Percentiles rank a stretch among this genome's conserved stretches.
Evolutionary conservation across 2,888 invertebrate species (phyloP).

Genomic region (Mythimna loreyi): DNA sequence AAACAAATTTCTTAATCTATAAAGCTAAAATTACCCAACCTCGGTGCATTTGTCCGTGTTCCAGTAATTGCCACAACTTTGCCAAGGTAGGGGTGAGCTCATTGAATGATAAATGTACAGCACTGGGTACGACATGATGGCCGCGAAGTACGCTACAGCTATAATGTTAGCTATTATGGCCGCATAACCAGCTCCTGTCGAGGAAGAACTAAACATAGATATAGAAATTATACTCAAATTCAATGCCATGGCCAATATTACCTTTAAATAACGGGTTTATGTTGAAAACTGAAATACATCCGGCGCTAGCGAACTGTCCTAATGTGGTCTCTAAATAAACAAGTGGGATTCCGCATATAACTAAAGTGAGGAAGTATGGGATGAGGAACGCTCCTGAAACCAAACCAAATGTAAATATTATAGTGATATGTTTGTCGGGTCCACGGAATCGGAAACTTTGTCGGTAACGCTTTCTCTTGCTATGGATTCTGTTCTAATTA

Average conservation of each 20-base stretch:
- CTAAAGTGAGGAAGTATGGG: constrained; percentile 95
- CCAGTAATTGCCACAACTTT: constrained; percentile 95
- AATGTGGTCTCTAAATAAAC: constrained; percentile 97
- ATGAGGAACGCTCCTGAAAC: constrained; percentile 96
- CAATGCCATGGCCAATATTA: constrained; percentile 72
- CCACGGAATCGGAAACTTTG: background rate
- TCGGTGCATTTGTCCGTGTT: constrained; percentile 94
- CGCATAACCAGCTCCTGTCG: constrained; percentile 96
- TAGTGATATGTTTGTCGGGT: background rate
- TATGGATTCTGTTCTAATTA: background rate
- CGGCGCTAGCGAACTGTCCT: constrained; percentile 96
- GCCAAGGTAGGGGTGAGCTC: constrained; percentile 93
- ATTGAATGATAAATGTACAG: constrained; percentile 95
- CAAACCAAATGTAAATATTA: constrained; percentile 23
- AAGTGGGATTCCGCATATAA: constrained; percentile 96
- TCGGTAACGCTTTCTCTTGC: background rate
- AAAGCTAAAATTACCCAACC: constrained; percentile 78
- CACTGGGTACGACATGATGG: constrained; percentile 96
- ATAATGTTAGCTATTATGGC: constrained; percentile 95
- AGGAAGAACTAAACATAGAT: constrained; percentile 45
- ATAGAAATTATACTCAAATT: constrained; percentile 40
- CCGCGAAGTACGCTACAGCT: constrained; percentile 95
- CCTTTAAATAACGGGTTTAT: constrained; percentile 97
- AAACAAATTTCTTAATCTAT: constrained; percentile 43
- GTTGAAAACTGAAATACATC: constrained; percentile 95